These are phyloP conservation scores for Diplazon laetatorius DNA, from an alignment of 2,888 invertebrate genomes.

Conservation along the genomic window DNA sequence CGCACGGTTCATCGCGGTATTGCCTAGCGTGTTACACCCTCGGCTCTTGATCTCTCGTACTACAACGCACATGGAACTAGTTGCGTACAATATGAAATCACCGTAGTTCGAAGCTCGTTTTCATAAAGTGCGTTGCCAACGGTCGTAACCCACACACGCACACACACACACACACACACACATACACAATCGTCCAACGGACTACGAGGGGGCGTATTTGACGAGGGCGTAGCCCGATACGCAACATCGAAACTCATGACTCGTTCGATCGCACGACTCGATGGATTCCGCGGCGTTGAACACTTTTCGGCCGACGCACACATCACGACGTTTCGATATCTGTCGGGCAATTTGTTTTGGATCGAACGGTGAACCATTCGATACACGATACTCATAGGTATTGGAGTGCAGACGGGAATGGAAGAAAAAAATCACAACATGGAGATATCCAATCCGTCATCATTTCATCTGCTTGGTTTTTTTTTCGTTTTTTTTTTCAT, in stretches of 20 bases:
- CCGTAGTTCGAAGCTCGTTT: neutral
- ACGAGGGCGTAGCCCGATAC: conserved; percentile 37
- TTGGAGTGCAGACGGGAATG: no score
- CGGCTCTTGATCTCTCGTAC: neutral
- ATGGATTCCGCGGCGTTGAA: neutral
- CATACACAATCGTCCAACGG: neutral
- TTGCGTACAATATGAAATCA: neutral
- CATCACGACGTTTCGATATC: neutral
- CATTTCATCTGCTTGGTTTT: no score
- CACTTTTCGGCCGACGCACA: no score
- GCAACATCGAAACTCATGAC: conserved; percentile 29
- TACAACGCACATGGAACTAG: neutral
- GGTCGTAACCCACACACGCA: neutral
- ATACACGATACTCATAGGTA: no score
- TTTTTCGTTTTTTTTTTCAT: no score
- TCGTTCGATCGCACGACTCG: conserved; percentile 31
- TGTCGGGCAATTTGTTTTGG: neutral
- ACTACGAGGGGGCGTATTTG: conserved; percentile 50
- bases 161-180: no score
- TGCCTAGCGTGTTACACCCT: conserved; percentile 51
- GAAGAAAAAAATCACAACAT: no score
- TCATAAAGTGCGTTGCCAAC: neutral
- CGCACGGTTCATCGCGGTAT: conserved; percentile 41
- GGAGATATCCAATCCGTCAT: no score
- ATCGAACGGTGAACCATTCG: neutral